phyloP scores from a whole-genome alignment of 2,888 invertebrate species.

The Drosophila colorata region DNA sequence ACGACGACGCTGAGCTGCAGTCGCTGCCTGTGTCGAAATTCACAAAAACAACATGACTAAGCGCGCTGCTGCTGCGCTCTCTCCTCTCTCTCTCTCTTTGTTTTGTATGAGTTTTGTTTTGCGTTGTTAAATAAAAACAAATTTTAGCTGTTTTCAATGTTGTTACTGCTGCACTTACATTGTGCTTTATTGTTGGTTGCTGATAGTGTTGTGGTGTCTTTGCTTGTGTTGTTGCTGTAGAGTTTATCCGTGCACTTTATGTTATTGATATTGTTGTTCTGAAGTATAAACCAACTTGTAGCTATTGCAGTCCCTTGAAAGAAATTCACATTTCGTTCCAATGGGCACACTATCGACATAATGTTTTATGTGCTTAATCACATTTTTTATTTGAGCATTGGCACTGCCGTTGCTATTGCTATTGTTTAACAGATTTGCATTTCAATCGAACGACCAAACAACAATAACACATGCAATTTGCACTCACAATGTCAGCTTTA shows the following conservation, averaged over 20 bases:
- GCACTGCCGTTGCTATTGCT: conserved; percentile 9
- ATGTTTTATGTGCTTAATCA: conserved; percentile 57
- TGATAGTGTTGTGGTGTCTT: conserved; percentile 36
- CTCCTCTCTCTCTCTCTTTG: conserved; percentile 10
- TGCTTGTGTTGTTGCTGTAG: conserved; percentile 40
- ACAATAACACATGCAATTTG: conserved; percentile 1
- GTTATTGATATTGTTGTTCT: conserved; percentile 40
- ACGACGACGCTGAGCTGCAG: conserved; percentile 27
- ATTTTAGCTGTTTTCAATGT: conserved; percentile 1
- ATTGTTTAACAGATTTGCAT: conserved; percentile 9
- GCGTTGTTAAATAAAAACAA: conserved; percentile 55
- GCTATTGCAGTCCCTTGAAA: conserved; percentile 74
- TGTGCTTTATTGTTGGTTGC: conserved; percentile 40
- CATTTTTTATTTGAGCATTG: conserved; percentile 25
- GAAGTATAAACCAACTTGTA: conserved; percentile 57
- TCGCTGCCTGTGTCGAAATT: conserved; percentile 61
- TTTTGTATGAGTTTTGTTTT: conserved; percentile 50
- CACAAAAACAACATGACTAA: conserved; percentile 77
- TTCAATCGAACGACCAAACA: conserved; percentile 9
- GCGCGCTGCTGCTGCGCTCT: conserved; percentile 52
- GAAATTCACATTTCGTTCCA: conserved; percentile 81
- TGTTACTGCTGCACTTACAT: conserved; percentile 60
- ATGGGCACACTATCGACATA: conserved; percentile 83
- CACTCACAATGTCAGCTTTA: conserved; percentile 6
- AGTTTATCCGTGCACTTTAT: conserved; percentile 50